Conservation (phyloP, 2,113 vertebrate species). For the Strix aluco region DNA sequence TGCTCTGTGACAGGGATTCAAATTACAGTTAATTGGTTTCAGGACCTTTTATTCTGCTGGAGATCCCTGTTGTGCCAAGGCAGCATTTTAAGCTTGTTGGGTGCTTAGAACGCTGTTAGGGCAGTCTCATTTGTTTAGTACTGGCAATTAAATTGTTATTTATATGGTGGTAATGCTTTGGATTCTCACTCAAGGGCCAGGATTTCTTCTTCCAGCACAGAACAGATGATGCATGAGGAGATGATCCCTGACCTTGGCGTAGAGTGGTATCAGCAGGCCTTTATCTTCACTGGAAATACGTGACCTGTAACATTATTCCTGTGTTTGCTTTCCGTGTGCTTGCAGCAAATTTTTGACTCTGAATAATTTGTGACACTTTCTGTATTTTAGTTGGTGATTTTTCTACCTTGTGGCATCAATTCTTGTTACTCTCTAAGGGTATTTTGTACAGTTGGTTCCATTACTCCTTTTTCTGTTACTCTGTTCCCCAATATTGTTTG, state of each 20-base stretch:
- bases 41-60: background rate
- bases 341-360: background rate
- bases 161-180: rapidly evolving
- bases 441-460: background rate
- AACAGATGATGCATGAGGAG: background rate
- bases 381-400: background rate
- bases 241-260: background rate
- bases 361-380: background rate
- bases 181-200: background rate
- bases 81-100: background rate
- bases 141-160: background rate
- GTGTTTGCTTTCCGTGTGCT: background rate
- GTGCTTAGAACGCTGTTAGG: rapidly evolving
- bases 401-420: background rate
- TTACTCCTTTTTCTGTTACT: background rate
- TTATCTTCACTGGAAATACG: rapidly evolving
- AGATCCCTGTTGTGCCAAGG: background rate
- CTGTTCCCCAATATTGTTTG: background rate
- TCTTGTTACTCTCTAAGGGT: background rate
- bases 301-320: rapidly evolving
- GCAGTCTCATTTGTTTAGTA: background rate
- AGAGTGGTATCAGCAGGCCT: background rate
- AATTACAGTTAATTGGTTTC: background rate
- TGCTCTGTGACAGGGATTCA: background rate
- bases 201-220: background rate